Percentiles rank a stretch among this genome's conserved stretches.
These are phyloP conservation scores for Amblyraja radiata DNA, from an alignment of 2,797 vertebrate genomes.

Conservation along the genomic window DNA sequence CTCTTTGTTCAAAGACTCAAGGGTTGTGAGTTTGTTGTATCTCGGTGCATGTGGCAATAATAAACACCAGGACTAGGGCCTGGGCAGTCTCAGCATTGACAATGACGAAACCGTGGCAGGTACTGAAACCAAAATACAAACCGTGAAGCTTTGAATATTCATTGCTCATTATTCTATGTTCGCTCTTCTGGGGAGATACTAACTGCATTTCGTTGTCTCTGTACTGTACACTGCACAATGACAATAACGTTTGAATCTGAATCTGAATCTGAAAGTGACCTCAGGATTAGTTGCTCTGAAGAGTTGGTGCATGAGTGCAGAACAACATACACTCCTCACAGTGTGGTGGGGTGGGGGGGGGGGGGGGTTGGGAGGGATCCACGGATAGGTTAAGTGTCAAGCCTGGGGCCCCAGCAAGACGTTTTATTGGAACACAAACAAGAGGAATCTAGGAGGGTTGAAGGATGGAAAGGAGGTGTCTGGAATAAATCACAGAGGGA, in stretches of 20 bases:
- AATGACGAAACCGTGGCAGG: neutral
- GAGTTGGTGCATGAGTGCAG: neutral
- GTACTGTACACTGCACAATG: no score
- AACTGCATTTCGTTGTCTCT: no score
- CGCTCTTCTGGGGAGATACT: no score
- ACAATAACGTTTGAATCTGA: no score
- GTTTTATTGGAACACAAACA: neutral
- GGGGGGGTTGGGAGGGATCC: no score
- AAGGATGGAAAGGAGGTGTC: neutral
- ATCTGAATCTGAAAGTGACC: neutral
- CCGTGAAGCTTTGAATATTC: neutral
- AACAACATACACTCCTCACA: neutral
- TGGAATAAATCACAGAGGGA: neutral
- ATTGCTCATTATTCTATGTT: no score
- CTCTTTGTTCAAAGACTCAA: no score
- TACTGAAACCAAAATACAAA: neutral
- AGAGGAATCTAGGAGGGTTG: neutral
- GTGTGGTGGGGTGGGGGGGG: neutral
- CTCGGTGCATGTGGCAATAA: no score
- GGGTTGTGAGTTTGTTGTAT: no score
- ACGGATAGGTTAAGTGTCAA: neutral
- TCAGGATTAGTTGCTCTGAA: neutral
- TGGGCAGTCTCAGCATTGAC: no score
- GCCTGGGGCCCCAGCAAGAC: no score
- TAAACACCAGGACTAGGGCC: neutral